Percentiles rank a stretch among this genome's conserved stretches.
Evolutionary conservation across 2,888 invertebrate species (phyloP).

Genomic region (Slavum lentiscoides): DNA sequence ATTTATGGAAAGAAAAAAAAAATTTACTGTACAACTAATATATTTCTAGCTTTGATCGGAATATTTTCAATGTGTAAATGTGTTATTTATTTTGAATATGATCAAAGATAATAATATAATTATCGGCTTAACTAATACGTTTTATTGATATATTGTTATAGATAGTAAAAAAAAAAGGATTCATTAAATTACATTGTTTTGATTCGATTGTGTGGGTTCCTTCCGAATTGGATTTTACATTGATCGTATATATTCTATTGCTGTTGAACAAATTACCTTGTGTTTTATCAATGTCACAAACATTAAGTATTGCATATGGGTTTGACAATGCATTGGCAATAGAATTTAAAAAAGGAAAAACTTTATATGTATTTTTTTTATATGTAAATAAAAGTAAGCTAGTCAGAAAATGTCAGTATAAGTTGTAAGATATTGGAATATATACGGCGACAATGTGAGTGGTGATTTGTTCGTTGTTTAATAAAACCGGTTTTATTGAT

Average conservation of each 20-base stretch:
- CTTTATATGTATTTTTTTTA: neutral
- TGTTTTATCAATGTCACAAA: conserved; percentile 36
- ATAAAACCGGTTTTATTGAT: neutral
- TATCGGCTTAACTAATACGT: neutral
- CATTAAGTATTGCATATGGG: conserved; percentile 19
- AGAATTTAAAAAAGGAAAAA: conserved; percentile 12
- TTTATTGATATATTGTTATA: neutral
- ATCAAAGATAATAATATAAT: neutral
- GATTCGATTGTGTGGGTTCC: conserved; percentile 9
- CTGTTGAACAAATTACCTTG: conserved; percentile 37
- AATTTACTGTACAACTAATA: too few relatives aligned
- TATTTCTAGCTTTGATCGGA: too few relatives aligned
- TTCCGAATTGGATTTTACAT: conserved; percentile 24
- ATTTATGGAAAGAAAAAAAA: too few relatives aligned
- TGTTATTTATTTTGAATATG: neutral
- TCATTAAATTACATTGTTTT: conserved; percentile 1
- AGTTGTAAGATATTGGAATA: neutral
- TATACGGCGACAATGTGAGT: neutral
- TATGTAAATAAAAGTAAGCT: conserved; percentile 2
- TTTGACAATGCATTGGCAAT: conserved; percentile 25
- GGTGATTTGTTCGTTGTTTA: neutral
- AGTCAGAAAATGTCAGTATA: conserved; percentile 11
- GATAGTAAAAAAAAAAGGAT: neutral
- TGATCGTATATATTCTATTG: conserved; percentile 25
- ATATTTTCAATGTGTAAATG: too few relatives aligned